Base-by-base conservation (phyloP, 2,888 invertebrate genomes). In the Pseudoips prasinana region DNA sequence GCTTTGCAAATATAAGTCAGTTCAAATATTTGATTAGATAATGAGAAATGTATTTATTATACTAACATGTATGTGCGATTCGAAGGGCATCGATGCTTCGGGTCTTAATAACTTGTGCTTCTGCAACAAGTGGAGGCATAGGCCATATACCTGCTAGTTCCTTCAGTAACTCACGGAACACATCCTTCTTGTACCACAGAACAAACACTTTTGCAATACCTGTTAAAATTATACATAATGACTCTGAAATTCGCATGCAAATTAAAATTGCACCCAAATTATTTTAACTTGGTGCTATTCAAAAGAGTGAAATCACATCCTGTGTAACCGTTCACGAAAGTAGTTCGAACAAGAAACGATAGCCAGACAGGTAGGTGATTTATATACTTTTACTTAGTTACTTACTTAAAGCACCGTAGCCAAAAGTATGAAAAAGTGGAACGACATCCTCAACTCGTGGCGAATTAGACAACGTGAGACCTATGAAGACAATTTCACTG, bases 401-500 rank as follows among this genome's bases (percentile, higher is more conserved):
- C 84, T 81, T 66, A 87, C 87, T 81, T 59, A 87, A 71, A 58
- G 72, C 64, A 34, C 85, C 86, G 60, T 86, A 88, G 41, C 86
- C 87, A 58, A 84, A 80, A 46, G 81, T 82, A 53, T 87, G 87
- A 39, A 87, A 79, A 62, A 85, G 73, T 52, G 85, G 86, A 40
- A 88, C 85, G 42, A 86, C 80, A 45, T 85, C 77, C 64, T 88
- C 86, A 25, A 88, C 75, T 58, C 72, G 70, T 52, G 87, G 85
- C 43, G 85, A 79, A 64, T 77, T 73, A 19, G 73, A 63, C 59
- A 86, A 70, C 49, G 80, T 80, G 61, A 85, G 64, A 27, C 64
- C 67, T 45, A 87, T 87, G 64, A 69, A 77, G 45, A 58, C 69
- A 40, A 84, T 62, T 64, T 87, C 88, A 69, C 82, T 80, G 46